Evolutionary conservation across 2,888 invertebrate genomes (phyloP).

Genomic region (Phalera bucephala): DNA sequence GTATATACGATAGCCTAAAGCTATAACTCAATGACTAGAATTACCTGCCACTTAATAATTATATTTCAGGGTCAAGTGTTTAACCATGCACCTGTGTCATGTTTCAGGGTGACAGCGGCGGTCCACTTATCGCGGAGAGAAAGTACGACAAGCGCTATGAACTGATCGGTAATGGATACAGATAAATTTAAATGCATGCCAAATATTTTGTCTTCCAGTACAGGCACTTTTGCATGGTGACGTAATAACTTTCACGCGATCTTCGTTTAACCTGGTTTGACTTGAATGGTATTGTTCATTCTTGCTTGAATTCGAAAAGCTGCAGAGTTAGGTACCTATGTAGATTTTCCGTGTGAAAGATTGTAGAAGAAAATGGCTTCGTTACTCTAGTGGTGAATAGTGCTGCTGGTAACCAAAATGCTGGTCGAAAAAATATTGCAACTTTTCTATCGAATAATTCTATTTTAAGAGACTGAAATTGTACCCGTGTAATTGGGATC

Average conservation of each 20-base stretch:
- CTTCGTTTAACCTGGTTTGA: not conserved
- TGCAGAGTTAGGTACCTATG: no score
- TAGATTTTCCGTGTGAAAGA: no score
- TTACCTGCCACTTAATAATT: no score
- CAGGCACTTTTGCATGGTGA: slow-evolving; percentile 6
- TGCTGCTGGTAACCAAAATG: no score
- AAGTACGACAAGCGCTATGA: slow-evolving; percentile 89
- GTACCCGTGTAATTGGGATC: no score
- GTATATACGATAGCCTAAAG: no score
- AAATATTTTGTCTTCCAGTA: slow-evolving; percentile 3
- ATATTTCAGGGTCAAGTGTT: no score
- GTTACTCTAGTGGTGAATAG: no score
- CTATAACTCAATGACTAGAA: no score
- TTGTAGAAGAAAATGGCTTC: not conserved
- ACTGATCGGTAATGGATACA: slow-evolving; percentile 85
- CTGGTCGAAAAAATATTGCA: no score
- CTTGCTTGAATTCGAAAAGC: not conserved
- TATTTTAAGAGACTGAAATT: no score
- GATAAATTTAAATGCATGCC: slow-evolving; percentile 17
- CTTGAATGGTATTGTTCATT: not conserved
- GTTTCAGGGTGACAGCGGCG: slow-evolving; percentile 90
- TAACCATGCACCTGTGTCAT: slow-evolving; percentile 1
- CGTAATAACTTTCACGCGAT: slow-evolving; percentile 3
- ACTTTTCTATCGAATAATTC: no score
- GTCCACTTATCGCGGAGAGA: slow-evolving; percentile 89